Percentiles rank a stretch among this genome's conserved stretches.
Evolutionary conservation across 1,140 invertebrate genomes (phyloP).

Genomic region (Hirudo medicinalis): DNA sequence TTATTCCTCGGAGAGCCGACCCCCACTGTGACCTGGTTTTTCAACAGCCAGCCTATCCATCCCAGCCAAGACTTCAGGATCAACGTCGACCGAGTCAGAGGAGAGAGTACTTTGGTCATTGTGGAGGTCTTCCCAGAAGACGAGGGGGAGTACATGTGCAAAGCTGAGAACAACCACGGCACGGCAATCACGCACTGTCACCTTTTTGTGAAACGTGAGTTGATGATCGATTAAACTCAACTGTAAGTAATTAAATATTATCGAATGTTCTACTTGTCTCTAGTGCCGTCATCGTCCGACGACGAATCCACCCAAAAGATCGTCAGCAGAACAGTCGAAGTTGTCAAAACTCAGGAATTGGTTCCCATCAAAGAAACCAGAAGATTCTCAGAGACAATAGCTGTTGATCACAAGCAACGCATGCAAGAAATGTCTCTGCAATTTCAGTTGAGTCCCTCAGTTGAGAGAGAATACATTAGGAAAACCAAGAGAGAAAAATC

Average conservation of each 20-base stretch:
- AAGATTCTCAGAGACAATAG: slow-evolving; percentile 24
- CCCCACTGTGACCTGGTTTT: slow-evolving; percentile 39
- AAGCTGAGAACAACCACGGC: slow-evolving; percentile 77
- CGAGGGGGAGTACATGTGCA: slow-evolving; percentile 71
- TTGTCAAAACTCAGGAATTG: slow-evolving; percentile 17
- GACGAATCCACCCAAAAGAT: slow-evolving; percentile 20
- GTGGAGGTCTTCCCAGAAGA: slow-evolving; percentile 87
- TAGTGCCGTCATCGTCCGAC: slow-evolving; percentile 22
- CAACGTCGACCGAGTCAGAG: slow-evolving; percentile 30
- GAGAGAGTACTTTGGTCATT: slow-evolving; percentile 52
- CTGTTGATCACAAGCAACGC: slow-evolving; percentile 21
- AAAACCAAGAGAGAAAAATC: slow-evolving; percentile 12
- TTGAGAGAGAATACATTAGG: too few relatives aligned
- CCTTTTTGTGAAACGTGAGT: slow-evolving; percentile 19
- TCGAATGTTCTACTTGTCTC: not conserved
- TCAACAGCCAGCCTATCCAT: slow-evolving; percentile 33
- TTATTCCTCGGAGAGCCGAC: slow-evolving; percentile 31
- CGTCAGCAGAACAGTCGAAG: slow-evolving; percentile 19
- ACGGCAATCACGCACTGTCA: slow-evolving; percentile 39
- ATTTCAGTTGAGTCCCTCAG: slow-evolving; percentile 14
- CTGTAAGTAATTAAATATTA: not conserved
- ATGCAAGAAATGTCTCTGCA: slow-evolving; percentile 21
- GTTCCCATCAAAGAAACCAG: slow-evolving; percentile 19
- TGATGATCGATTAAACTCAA: not conserved
- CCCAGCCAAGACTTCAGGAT: slow-evolving; percentile 35